Base-by-base conservation (phyloP, 1,140 invertebrate species). In the Rhopalosiphum maidis region DNA sequence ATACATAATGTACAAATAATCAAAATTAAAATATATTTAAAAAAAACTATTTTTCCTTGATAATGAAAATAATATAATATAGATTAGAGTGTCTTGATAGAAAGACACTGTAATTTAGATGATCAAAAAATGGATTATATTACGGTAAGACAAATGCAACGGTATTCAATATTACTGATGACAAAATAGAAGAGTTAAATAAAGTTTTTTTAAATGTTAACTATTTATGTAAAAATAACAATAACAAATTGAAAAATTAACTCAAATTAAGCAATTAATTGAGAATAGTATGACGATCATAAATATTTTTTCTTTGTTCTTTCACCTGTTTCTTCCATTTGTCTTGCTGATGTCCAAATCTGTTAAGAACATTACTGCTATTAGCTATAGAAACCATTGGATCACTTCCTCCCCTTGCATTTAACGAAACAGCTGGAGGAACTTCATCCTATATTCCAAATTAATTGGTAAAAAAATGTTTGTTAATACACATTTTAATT, bases 241-340 rank as follows among this genome's bases (percentile, higher is more conserved):
- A 54, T 48, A 90, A 30, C 4, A 30, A 6, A n/a, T 30, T 43
- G 15, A 51, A 51, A 51, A 51, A 51, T 51, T 0, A 18, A 51
- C 15, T 51, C 11, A 51, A 51, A 46, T 41, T 41, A 11, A 30
- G 11, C 9, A 85, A 30, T 96, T 96, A 99, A 96, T 99, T 99
- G 43, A 99, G 96, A 98, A 99, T 99, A 21, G 98, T 99, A 95
- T 99, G 99, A 93, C 98, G 96, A 95, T 99, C 98, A 95, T 99
- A 99, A 95, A 99, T 99, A 95, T 99, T 99, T 94, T 97, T 96
- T 92, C 99, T 96, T 95, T 99, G 99, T 95, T 99, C 99, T 94
- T 98, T 97, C 1, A 99, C 99, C 96, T 99, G 98, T 51, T 97
- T 96, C 95, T 99, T 99, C 99, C 99, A 99, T 95, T 98, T 99